Evolutionary conservation across 2,888 invertebrate species (phyloP), one percentile per base, ranked within the genome.

Genomic region (Apotomis turbidana): DNA sequence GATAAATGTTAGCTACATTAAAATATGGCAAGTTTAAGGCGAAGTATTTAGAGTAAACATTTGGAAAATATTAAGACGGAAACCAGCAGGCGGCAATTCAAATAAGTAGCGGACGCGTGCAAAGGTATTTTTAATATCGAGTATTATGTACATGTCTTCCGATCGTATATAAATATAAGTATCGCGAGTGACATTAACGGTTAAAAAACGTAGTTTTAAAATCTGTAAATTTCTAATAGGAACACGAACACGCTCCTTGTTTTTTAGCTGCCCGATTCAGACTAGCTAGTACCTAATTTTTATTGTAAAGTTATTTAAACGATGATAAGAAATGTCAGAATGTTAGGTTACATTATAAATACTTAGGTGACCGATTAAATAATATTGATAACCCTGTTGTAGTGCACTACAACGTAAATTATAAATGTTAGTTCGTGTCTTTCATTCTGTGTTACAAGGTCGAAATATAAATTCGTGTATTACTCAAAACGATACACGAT

Each of bases 111-210:
- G 4, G 9, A 9, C 49, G 49, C 10, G 6, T 49, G 6, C 41
- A 5, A 49, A 6, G 62, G 52, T 52, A 54, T 63, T 27, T 66
- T 27, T 36, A 36, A 49, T 55, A n/a, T 27, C 54, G 36, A 38
- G 6, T 15, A 15, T 41, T 54, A 54, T 54, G 55, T 66, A 46
- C 66, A 57, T 57, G 66, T 66, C 55, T 57, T 57, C 66, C 55
- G 15, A 55, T 66, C 46, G 27, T 46, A 15, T 64, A 12, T 64
- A 64, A 54, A 44, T 0, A 10, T 41, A 41, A 41, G 41, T 41
- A 41, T 41, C 49, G 49, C 9, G 10, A 3, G 8, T 49, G 9
- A 9, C 49, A 41, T 41, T 9, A 12, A 10, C 9, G 49, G 49
- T 49, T 10, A 49, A 10, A 10, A 9, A 49, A 49, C 8, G 49